These are phyloP conservation scores for Psittacula cyanocephala DNA, from an alignment of 2,113 vertebrate species.

Conservation along the genomic window DNA sequence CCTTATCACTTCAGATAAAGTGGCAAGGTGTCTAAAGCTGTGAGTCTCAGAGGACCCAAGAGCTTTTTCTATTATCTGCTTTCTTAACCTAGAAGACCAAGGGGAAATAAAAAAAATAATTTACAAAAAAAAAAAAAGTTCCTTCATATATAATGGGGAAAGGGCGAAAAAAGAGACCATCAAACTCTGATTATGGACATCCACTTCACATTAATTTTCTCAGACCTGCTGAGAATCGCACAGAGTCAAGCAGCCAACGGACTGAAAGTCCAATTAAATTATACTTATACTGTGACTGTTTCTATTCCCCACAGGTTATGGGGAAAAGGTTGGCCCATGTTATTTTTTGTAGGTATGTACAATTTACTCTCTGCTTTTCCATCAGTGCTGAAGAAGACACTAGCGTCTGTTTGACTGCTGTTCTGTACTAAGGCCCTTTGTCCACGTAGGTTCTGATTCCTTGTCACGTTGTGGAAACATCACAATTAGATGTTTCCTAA, in stretches of 20 bases:
- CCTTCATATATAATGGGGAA: background rate
- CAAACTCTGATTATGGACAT: background rate
- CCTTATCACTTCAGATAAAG: accelerated
- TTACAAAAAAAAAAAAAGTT: background rate
- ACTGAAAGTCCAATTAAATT: background rate
- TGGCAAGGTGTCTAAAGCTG: background rate
- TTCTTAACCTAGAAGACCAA: background rate
- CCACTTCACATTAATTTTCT: background rate
- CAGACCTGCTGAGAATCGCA: background rate
- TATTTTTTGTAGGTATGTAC: background rate
- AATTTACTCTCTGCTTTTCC: background rate
- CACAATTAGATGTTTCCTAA: background rate
- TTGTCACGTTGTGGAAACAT: conserved; percentile 5
- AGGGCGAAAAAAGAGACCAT: background rate
- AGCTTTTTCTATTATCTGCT: background rate
- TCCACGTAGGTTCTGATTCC: background rate
- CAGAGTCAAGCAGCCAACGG: background rate
- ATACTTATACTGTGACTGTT: background rate
- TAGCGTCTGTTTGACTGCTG: background rate
- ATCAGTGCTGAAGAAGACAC: background rate
- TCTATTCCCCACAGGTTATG: background rate
- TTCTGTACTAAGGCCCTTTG: background rate
- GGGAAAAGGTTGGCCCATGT: background rate
- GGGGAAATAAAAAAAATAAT: background rate
- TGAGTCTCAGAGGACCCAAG: background rate